A percentile compares a stretch with the other conserved stretches of the same genome.
These are phyloP conservation scores for Anser cygnoides DNA, from an alignment of 2,113 vertebrate species.

Conservation along the genomic window DNA sequence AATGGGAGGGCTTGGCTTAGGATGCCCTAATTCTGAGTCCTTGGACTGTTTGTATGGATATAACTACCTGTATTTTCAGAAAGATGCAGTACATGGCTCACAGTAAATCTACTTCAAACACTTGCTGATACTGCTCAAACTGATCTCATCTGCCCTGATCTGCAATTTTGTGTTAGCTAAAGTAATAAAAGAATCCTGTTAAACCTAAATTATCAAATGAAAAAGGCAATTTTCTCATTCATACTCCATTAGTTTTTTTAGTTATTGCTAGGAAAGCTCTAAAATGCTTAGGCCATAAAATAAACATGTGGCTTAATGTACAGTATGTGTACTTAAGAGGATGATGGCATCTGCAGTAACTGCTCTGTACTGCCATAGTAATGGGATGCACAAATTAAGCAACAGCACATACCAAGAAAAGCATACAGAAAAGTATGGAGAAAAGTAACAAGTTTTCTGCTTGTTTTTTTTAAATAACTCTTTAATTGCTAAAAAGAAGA, in stretches of 20 bases:
- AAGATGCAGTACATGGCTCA: not conserved
- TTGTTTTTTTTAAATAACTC: not conserved
- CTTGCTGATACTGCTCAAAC: slow-evolving; percentile 31
- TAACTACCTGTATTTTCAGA: slow-evolving; percentile 24
- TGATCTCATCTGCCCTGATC: slow-evolving; percentile 46
- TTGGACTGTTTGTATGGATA: slow-evolving; percentile 14
- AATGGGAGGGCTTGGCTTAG: not conserved
- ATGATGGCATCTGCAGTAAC: slow-evolving; percentile 55
- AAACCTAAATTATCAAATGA: slow-evolving; percentile 55
- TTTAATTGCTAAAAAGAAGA: slow-evolving; percentile 53
- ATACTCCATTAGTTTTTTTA: slow-evolving; percentile 60
- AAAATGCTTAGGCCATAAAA: slow-evolving; percentile 65
- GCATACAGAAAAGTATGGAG: slow-evolving; percentile 42
- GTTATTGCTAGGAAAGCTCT: slow-evolving; percentile 60
- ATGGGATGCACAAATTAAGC: slow-evolving; percentile 50
- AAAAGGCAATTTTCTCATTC: slow-evolving; percentile 61
- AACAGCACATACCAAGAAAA: slow-evolving; percentile 11
- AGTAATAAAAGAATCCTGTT: slow-evolving; percentile 67
- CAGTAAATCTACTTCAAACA: slow-evolving; percentile 8
- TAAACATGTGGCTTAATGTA: slow-evolving; percentile 71
- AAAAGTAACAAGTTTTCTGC: slow-evolving; percentile 1
- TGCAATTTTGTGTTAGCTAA: slow-evolving; percentile 59
- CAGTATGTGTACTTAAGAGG: slow-evolving; percentile 63
- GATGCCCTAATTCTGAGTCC: not conserved
- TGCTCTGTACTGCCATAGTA: slow-evolving; percentile 31